Percentiles rank a stretch among this genome's conserved stretches.
These are phyloP conservation scores for Nycticryphes semicollaris DNA, from an alignment of 2,113 vertebrate species.

Conservation along the genomic window DNA sequence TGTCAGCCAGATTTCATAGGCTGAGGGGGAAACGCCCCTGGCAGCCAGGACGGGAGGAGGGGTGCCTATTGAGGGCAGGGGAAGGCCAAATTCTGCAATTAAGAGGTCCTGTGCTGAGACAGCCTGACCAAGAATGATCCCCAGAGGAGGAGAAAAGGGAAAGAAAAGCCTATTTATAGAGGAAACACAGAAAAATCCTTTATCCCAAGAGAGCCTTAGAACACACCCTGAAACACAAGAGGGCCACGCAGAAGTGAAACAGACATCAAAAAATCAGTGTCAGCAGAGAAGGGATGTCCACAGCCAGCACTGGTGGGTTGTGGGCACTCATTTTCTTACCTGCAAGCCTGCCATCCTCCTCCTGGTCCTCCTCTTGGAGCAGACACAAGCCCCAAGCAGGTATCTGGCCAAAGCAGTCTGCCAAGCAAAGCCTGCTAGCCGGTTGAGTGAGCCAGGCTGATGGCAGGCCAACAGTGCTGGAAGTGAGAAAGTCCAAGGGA, in stretches of 20 bases:
- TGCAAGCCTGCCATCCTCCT: conserved; percentile 81
- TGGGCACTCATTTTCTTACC: conserved; percentile 70
- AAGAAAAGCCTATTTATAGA: neutral
- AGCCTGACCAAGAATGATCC: neutral
- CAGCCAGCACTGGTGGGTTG: accelerated
- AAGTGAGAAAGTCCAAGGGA: conserved; percentile 72
- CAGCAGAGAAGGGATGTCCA: neutral
- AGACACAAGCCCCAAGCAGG: neutral
- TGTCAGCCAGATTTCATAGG: conserved; percentile 76
- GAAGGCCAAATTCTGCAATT: neutral
- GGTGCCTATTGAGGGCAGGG: accelerated
- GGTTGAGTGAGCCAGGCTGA: neutral
- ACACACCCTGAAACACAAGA: neutral
- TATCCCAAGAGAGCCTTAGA: neutral
- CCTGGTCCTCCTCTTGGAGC: neutral
- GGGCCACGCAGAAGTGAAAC: neutral
- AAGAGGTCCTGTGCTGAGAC: neutral
- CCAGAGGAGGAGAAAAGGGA: neutral
- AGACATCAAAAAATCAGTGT: neutral
- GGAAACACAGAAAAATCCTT: neutral
- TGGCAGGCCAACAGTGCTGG: neutral
- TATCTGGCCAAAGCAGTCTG: neutral
- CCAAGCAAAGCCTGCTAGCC: neutral
- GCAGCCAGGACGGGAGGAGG: neutral
- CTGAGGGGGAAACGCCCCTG: conserved; percentile 49